Conservation (phyloP, 1,140 invertebrate species). For the Nymphalis io region DNA sequence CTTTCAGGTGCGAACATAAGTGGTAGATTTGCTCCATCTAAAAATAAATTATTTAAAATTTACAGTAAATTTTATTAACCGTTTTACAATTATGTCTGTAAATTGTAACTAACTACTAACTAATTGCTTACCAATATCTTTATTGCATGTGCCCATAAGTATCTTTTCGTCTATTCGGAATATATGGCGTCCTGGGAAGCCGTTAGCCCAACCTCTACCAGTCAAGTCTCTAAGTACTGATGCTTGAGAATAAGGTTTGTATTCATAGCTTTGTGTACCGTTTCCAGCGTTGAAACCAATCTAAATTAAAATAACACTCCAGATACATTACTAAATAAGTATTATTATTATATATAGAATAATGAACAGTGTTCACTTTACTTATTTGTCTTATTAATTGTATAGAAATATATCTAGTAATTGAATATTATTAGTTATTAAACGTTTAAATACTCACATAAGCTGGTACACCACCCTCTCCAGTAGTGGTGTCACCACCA, state of each 20-base stretch:
- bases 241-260: conserved; percentile 93
- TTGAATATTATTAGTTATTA: neutral
- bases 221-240: conserved; percentile 91
- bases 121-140: conserved; percentile 87
- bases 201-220: conserved; percentile 92
- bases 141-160: conserved; percentile 94
- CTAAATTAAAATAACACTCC: conserved; percentile 71
- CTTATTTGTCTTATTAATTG: no score
- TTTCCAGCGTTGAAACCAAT: conserved; percentile 98
- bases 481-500: conserved; percentile 91
- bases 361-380: no score
- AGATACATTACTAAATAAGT: neutral
- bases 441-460: conserved; percentile 85
- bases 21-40: conserved; percentile 89
- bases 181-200: conserved; percentile 93
- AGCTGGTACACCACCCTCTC: conserved; percentile 92
- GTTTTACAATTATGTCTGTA: neutral
- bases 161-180: conserved; percentile 98
- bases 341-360: no score
- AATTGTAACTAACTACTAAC: no score
- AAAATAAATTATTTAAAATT: conserved; percentile 34
- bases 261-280: conserved; percentile 94
- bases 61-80: neutral
- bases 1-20: conserved; percentile 95
- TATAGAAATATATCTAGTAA: no score